phyloP scores from a whole-genome alignment of 2,888 invertebrate species.

The Platerodrilus igneus region DNA sequence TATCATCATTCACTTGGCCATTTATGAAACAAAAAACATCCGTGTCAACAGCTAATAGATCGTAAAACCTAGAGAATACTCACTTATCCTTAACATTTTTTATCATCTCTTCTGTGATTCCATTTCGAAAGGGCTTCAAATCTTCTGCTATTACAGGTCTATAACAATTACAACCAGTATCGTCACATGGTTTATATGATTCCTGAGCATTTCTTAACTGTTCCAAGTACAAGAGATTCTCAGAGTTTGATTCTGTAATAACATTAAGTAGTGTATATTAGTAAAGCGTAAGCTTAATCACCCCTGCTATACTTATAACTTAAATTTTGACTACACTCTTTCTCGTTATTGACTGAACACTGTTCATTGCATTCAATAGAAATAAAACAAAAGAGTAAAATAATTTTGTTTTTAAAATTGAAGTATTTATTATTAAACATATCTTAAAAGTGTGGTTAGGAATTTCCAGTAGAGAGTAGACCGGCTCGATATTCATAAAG shows the following conservation, averaged over 20 bases:
- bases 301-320: slow-evolving; percentile 42
- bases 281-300: no score
- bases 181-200: slow-evolving; percentile 55
- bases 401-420: no score
- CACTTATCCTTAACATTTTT: slow-evolving; percentile 52
- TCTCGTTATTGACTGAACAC: slow-evolving; percentile 30
- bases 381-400: no score
- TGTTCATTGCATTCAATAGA: slow-evolving; percentile 25
- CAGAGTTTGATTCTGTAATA: slow-evolving; percentile 50
- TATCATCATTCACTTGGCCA: no score
- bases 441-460: no score
- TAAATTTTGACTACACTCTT: slow-evolving; percentile 29
- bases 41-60: no score
- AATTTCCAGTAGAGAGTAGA: no score
- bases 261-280: slow-evolving; percentile 18
- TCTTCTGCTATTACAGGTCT: slow-evolving; percentile 62
- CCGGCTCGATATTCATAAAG: no score
- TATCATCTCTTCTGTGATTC: slow-evolving; percentile 66
- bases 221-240: slow-evolving; percentile 42
- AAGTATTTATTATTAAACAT: no score
- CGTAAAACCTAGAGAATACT: no score
- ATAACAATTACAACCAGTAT: slow-evolving; percentile 61
- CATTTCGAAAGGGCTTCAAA: slow-evolving; percentile 63
- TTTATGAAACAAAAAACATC: no score
- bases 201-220: slow-evolving; percentile 52